Evolutionary conservation across 2,888 invertebrate species (phyloP), one percentile per base, ranked within the genome.

Genomic region (Choreutis nemorana): DNA sequence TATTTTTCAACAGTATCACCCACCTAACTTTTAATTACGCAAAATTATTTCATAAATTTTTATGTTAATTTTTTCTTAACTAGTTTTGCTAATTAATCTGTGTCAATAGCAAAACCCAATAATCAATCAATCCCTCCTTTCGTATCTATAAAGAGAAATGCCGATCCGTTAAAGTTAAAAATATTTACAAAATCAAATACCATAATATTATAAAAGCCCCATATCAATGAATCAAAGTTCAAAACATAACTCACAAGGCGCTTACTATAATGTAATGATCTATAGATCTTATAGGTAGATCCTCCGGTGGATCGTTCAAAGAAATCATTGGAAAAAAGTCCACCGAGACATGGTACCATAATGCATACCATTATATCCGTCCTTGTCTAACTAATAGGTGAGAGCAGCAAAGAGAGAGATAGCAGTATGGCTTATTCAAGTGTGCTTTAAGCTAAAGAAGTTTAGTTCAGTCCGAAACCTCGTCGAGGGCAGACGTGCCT

Each of bases 291-390:
- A 65, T 62, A 65, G 62, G 67, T n/a, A n/a, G n/a, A n/a, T n/a
- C n/a, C n/a, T 63, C 62, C 46, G 39, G 45, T 48, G 45, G 58
- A 62, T 60, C 62, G 55, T 70, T 73, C 72, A 71, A 66, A 70
- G 72, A 67, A 72, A 67, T 72, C 61, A 64, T 60, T 41, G 57
- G 65, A 70, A 73, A 73, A 71, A 68, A 56, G 50, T 53, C 51
- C 45, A 60, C 48, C 48, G 52, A 50, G 52, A 57, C 54, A 45
- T 36, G 41, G 51, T 43, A 55, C 65, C 63, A 66, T 66, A 67
- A 71, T 66, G 77, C 75, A 73, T 73, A 63, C 73, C 75, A 66
- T 61, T 72, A 50, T 63, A 47, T 36, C 59, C 33, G 28, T 65
- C 64, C 39, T 54, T 1, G 29, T 70, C 50, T 7, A 6, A 14